These are phyloP conservation scores for Caenorhabditis briggsae DNA, from an alignment of 1,140 invertebrate genomes.

Conservation along the genomic window DNA sequence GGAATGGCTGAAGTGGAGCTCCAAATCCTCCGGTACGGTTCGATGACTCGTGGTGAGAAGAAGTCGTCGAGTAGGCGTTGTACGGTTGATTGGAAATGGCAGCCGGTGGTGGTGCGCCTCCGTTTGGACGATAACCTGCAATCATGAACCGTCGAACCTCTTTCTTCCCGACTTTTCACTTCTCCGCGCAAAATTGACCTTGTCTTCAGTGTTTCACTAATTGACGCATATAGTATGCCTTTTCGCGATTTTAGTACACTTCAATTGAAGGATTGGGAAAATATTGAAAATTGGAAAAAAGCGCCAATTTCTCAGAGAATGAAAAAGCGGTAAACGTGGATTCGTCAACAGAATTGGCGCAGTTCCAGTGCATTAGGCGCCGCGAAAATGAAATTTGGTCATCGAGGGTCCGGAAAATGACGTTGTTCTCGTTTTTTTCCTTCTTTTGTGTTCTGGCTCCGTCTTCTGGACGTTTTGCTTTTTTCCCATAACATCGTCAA, in stretches of 20 bases:
- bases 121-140: conserved; percentile 56
- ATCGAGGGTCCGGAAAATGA: conserved; percentile 44
- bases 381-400: conserved; percentile 49
- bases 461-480: not conserved
- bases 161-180: not conserved
- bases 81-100: conserved; percentile 59
- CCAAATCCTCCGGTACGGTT: conserved; percentile 41
- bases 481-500: conserved; percentile 50
- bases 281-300: not conserved
- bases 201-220: conserved; percentile 18
- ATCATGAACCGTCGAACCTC: conserved; percentile 48
- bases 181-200: not conserved
- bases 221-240: not conserved
- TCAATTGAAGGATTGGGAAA: not conserved
- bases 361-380: conserved; percentile 33
- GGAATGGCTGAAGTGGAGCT: conserved; percentile 42
- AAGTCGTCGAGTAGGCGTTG: conserved; percentile 50
- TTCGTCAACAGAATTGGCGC: not conserved
- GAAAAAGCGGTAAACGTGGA: not conserved
- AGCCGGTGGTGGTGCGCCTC: conserved; percentile 27
- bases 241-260: not conserved
- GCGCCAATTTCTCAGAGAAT: not conserved
- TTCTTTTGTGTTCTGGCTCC: conserved; percentile 24
- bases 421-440: conserved; percentile 15
- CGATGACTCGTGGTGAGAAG: conserved; percentile 58